Base-by-base conservation (phyloP, 2,113 vertebrate species). In the Scortum barcoo region DNA sequence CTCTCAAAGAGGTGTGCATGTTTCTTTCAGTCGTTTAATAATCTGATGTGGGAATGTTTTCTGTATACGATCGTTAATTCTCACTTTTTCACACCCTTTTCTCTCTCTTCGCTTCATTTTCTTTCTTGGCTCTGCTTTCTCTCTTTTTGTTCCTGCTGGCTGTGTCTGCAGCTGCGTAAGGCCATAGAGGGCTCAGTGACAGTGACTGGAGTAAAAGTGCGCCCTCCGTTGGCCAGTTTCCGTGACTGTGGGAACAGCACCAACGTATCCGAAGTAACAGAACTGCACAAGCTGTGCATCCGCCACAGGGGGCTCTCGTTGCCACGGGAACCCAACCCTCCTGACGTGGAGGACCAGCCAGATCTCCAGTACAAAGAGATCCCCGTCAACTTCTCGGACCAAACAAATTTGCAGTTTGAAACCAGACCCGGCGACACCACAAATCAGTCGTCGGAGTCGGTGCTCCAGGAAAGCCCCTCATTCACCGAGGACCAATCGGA, bases 151-250 rank as follows among this genome's bases (percentile, higher is more conserved):
- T 44, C 28, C 28, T 19, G 24, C 44, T 36, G 26, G 8, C 68
- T 42, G 3, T 26, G 50, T 66, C 71, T 83, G 40, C 93, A 99
- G 98, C 93, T 99, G 83, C 97, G 98, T 67, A 99, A 99, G 86
- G 98, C 98, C 81, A 99, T 99, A 0, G 98, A 99, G 84, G 98
- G 98, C 79, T 99, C 98, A 0, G 96, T 99, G 89, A 99, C 97
- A 0, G 97, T 96, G 76, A 98, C 98, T 4, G 98, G 98, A 0
- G 97, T 97, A 78, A 99, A 99, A 92, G 97, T 99, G 28, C 96
- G 98, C 78, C 98, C 98, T 0, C 98, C 98, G 0, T 93, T 99
- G 30, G 98, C 98, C 92, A 99, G 98, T 93, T 99, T 99, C 95
- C 96, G 98, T 0, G 96, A 98, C 94, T 98, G 97, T 80, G 97